Evolutionary conservation across 1,140 invertebrate genomes (phyloP).

Genomic region (Lepidurus apus): DNA sequence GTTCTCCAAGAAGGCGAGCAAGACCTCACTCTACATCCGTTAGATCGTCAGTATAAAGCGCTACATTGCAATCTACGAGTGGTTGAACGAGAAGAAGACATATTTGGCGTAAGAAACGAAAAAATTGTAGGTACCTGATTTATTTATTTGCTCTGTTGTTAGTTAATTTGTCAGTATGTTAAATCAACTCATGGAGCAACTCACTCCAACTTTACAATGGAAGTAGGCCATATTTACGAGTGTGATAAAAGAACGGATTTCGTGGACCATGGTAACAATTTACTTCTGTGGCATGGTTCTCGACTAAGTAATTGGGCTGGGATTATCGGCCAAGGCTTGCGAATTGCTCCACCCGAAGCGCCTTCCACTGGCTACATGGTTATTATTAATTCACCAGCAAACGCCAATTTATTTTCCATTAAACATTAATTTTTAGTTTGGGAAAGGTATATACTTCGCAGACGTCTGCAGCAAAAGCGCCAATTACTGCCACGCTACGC

Average conservation of each 20-base stretch:
- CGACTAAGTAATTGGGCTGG: slow-evolving; percentile 55
- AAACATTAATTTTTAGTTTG: slow-evolving; percentile 38
- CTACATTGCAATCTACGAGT: slow-evolving; percentile 43
- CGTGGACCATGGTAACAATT: slow-evolving; percentile 39
- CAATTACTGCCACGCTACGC: slow-evolving; percentile 54
- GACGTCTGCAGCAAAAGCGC: slow-evolving; percentile 59
- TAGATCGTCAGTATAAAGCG: slow-evolving; percentile 52
- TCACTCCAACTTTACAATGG: slow-evolving; percentile 45
- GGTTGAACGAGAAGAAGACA: slow-evolving; percentile 41
- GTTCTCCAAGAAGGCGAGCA: slow-evolving; percentile 47
- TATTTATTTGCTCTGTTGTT: not conserved
- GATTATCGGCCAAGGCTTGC: slow-evolving; percentile 55
- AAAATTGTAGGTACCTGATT: too few species aligned
- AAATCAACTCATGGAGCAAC: slow-evolving; percentile 47
- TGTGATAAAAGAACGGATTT: slow-evolving; percentile 40
- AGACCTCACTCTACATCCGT: slow-evolving; percentile 45
- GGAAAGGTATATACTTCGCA: slow-evolving; percentile 55
- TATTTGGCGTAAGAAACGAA: too few species aligned
- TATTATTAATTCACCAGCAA: slow-evolving; percentile 26
- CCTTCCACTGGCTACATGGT: slow-evolving; percentile 57
- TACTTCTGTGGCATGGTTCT: slow-evolving; percentile 57
- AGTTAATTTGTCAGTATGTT: slow-evolving; percentile 45
- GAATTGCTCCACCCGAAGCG: slow-evolving; percentile 54
- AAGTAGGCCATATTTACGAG: slow-evolving; percentile 44
- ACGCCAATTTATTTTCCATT: not conserved